Evolutionary conservation across 1,140 invertebrate species (phyloP).

Genomic region (Drosophila simulans): DNA sequence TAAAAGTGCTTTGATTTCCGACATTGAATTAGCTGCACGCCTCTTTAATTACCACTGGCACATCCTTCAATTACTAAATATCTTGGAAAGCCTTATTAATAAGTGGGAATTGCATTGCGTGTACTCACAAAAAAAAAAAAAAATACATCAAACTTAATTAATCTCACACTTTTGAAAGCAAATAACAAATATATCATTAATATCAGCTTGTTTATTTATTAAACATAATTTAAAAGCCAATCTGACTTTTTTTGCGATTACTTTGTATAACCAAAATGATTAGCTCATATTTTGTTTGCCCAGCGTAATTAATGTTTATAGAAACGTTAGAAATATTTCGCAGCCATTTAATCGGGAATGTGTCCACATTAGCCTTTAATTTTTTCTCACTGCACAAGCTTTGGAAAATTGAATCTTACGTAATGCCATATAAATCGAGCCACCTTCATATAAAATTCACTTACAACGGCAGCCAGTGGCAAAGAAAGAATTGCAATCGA

Average conservation of each 20-base stretch:
- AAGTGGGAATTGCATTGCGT: conserved; percentile 9
- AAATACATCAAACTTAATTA: neutral
- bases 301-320: neutral
- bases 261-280: neutral
- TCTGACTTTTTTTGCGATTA: neutral
- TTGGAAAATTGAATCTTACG: conserved; percentile 48
- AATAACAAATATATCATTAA: neutral
- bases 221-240: too few relatives aligned
- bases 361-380: neutral
- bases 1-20: conserved; percentile 74
- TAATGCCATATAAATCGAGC: conserved; percentile 53
- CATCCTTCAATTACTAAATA: conserved; percentile 23
- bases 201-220: neutral
- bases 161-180: neutral
- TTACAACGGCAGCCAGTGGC: conserved; percentile 38
- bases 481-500: conserved; percentile 54
- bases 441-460: conserved; percentile 61
- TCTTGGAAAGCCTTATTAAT: conserved; percentile 1
- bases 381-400: conserved; percentile 25
- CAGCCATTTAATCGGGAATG: neutral
- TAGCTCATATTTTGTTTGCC: neutral
- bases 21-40: conserved; percentile 67
- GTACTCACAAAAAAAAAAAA: neutral
- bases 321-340: neutral
- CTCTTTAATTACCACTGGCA: conserved; percentile 59